Evolutionary conservation across 2,888 invertebrate species (phyloP), one percentile per base, ranked within the genome.

Genomic region (Synergus laeviventris): DNA sequence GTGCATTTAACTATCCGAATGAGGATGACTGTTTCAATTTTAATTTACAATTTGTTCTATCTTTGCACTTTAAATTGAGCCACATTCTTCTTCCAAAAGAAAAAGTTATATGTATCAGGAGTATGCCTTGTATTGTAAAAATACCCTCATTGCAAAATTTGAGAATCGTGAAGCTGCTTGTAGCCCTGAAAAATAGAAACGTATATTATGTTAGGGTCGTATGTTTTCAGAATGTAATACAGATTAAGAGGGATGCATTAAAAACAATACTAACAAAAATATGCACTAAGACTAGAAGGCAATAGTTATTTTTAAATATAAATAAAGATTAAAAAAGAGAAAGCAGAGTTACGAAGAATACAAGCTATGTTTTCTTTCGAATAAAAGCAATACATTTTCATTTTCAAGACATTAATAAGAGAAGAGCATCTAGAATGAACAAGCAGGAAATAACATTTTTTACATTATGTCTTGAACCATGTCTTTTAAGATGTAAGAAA

Each of bases 131-230:
- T 45, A 1, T 45, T 24, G 4, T 45, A 21, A 42, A 21, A 24
- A 60, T 16, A 64, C 74, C 75, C 78, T 87, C 82, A 86, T 76
- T 88, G 87, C 73, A 80, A 75, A 16, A 81, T 82, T 81, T 87
- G 85, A 18, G 89, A 83, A 82, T 87, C 86, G 75, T 80, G 85
- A 49, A 90, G 83, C 77, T 87, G 88, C 76, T 88, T 87, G 77
- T 90, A 90, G 74, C 89, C 90, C 90, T 90, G 82, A 70, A 86
- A 74, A 79, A 77, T 79, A 76, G 24, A 39, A 76, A 8, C 16
- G 39, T 38, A n/a, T 31, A 60, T 60, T 42, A 42, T 18, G 12
- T 38, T 74, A 21, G n/a, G 60, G 18, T 42, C n/a, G 11, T 39
- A 21, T 11, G 16, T 73, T 4, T 56, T 24, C 18, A 56, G 12